These are phyloP conservation scores for Prionailurus viverrinus DNA, from an alignment of 2,113 vertebrate genomes.

Conservation along the genomic window DNA sequence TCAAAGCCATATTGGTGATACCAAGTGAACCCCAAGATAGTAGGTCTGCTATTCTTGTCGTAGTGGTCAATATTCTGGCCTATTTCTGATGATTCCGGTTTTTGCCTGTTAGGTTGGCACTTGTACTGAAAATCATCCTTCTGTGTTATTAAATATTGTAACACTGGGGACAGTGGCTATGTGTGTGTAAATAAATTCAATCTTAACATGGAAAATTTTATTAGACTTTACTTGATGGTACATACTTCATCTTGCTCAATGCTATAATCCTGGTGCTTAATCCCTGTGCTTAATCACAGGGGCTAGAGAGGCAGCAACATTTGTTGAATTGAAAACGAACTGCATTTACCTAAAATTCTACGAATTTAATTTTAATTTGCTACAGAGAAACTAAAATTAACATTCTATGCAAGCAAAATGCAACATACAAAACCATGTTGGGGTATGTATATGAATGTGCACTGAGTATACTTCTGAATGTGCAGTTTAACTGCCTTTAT, in stretches of 20 bases:
- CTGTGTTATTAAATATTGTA: neutral
- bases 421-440: neutral
- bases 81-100: neutral
- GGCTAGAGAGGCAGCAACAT: neutral
- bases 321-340: conserved; percentile 32
- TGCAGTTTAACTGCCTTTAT: neutral
- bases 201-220: conserved; percentile 3
- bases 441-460: neutral
- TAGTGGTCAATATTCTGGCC: neutral
- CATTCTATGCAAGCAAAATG: neutral
- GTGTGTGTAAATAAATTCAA: neutral
- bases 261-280: neutral
- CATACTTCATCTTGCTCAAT: neutral
- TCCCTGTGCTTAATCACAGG: neutral
- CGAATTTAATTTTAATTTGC: conserved; percentile 45
- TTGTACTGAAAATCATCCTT: conserved; percentile 16
- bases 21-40: neutral
- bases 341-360: neutral
- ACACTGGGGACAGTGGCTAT: neutral
- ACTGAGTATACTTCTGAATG: neutral
- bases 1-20: neutral
- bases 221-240: neutral
- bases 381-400: conserved; percentile 45
- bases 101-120: neutral
- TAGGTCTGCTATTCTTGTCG: neutral